phyloP scores from a whole-genome alignment of 2,797 vertebrate genomes.

The Sorex maritimensis region DNA sequence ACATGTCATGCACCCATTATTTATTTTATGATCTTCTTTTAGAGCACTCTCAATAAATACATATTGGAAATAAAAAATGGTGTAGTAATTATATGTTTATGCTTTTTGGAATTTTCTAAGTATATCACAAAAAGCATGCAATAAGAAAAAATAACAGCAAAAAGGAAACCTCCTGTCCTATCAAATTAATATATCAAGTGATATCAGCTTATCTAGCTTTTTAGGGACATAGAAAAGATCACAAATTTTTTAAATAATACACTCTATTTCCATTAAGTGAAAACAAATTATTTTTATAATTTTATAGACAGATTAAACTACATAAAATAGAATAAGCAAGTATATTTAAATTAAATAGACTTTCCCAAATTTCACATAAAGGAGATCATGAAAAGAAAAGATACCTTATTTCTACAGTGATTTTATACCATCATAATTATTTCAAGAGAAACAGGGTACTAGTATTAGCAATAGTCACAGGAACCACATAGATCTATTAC shows the following conservation, averaged over 20 bases:
- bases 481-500: too few relatives aligned
- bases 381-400: background rate
- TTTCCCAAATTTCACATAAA: background rate
- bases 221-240: too few relatives aligned
- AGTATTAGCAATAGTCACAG: background rate
- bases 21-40: background rate
- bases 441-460: background rate
- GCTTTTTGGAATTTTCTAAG: background rate
- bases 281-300: background rate
- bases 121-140: background rate
- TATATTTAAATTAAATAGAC: background rate
- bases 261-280: too few relatives aligned
- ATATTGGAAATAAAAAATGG: conserved; percentile 36
- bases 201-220: too few relatives aligned
- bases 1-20: too few relatives aligned
- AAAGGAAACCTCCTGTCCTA: too few relatives aligned
- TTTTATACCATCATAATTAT: background rate
- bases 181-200: too few relatives aligned
- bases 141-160: too few relatives aligned
- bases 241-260: too few relatives aligned
- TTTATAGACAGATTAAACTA: background rate
- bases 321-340: background rate
- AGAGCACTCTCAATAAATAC: background rate
- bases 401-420: background rate
- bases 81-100: background rate